Base-by-base conservation (phyloP, 2,113 vertebrate species). In the Capricornis sumatraensis region DNA sequence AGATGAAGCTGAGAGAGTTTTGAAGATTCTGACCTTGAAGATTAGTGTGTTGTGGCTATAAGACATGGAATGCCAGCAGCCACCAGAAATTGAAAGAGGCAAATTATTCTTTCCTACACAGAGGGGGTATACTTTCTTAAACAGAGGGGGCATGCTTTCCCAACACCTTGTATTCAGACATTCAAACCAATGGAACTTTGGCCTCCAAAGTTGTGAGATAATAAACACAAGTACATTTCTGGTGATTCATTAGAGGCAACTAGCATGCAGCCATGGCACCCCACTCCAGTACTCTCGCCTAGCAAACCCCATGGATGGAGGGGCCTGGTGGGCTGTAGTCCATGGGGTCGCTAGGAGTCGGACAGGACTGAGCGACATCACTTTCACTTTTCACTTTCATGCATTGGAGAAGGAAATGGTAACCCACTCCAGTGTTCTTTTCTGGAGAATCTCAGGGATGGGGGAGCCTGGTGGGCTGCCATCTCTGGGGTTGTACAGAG, bases 311-410 rank as follows among this genome's bases (percentile, higher is more conserved):
- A 62, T 62, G 58, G 58, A 30, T 6, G 28, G 58, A 62, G 13
- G 28, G 6, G 13, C 13, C 58, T 62, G 58, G 13, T 60, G 1
- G 58, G 58, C 58, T 30, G 5, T 1, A 62, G 28, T 15, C 58
- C 1, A 30, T 30, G 28, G 5, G 13, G 28, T 62, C 2, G 6
- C 28, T 62, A 15, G 28, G 58, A 62, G 28, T 62, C 0, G 2
- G 28, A 62, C 58, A 62, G 0, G 0, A 62, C 28, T 30, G 58
- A 62, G 13, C 0, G 0, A 7, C 58, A 15, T 30, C 13, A 30
- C 58, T 30, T 60, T 60, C 28, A 60, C 13, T 60, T 60, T 60
- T 60, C 58, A 30, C 12, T 62, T 62, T 62, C 13, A 30, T 15
- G 13, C 58, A 7, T 15, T 30, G 28, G 58, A 62, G 13, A 30